phyloP scores from a whole-genome alignment of 2,888 invertebrate species.

The Terebella lapidaria region DNA sequence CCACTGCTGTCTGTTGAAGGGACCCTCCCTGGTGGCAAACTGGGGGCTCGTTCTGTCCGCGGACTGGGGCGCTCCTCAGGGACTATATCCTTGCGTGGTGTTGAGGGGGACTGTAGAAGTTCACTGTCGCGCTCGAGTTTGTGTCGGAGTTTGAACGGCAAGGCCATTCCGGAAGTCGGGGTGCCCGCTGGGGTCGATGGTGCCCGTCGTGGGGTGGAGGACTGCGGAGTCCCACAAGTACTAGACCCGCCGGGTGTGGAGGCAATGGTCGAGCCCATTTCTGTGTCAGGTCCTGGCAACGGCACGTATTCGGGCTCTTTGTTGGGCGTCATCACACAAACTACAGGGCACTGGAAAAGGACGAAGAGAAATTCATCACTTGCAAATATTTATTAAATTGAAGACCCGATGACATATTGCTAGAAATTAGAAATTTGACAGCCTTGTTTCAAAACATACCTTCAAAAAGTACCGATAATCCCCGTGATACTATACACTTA shows the following conservation, averaged over 20 bases:
- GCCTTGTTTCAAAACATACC: no score
- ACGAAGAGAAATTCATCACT: no score
- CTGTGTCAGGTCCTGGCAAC: constrained; percentile 18
- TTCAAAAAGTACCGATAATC: no score
- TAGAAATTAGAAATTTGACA: no score
- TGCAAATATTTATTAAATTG: no score
- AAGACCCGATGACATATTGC: no score
- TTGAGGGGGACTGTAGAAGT: background rate
- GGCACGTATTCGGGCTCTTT: constrained; percentile 12
- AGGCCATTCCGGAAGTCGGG: background rate
- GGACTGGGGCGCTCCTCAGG: background rate
- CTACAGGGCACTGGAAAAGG: no score
- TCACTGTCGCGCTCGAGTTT: background rate
- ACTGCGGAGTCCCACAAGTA: background rate
- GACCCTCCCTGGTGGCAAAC: background rate
- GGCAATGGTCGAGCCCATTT: constrained; percentile 17
- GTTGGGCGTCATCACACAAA: background rate
- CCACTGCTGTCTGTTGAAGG: background rate
- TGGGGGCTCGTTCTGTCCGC: background rate
- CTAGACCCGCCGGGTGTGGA: background rate
- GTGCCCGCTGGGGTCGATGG: background rate
- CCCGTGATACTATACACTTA: no score
- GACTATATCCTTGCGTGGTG: no score
- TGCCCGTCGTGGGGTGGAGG: background rate
- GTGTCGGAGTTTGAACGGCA: background rate